A percentile compares a stretch with the other conserved stretches of the same genome.
These are phyloP conservation scores for Euleptes europaea DNA, from an alignment of 2,113 vertebrate species.

Conservation along the genomic window DNA sequence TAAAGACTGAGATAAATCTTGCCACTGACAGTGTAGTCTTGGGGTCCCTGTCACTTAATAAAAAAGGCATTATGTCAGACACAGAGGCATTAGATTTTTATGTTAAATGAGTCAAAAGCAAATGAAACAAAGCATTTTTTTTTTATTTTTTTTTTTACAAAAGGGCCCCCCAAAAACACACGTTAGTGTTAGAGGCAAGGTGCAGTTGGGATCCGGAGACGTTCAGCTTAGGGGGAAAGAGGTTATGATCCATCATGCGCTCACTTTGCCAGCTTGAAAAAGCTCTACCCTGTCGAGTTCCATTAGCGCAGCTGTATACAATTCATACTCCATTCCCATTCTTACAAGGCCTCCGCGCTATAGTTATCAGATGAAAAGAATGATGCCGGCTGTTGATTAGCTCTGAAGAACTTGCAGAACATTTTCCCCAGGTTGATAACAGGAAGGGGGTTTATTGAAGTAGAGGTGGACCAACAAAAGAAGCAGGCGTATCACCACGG, in stretches of 20 bases:
- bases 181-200: constrained; percentile 56
- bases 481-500: constrained; percentile 90
- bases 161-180: constrained; percentile 40
- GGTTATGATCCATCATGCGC: constrained; percentile 63
- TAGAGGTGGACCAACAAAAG: constrained; percentile 82
- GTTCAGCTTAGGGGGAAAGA: constrained; percentile 52
- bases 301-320: constrained; percentile 77
- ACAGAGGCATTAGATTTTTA: no score
- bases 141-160: no score
- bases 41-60: no score
- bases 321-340: constrained; percentile 67
- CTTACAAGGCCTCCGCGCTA: constrained; percentile 67
- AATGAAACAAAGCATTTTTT: constrained; percentile 43
- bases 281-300: constrained; percentile 71
- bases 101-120: constrained; percentile 53
- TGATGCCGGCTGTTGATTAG: constrained; percentile 83
- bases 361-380: constrained; percentile 84
- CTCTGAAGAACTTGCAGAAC: constrained; percentile 84
- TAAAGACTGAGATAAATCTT: no score
- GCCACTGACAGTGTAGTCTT: no score
- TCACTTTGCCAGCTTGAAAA: constrained; percentile 49
- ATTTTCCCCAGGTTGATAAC: constrained; percentile 85
- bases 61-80: no score
- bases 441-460: constrained; percentile 90
- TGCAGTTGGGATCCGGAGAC: constrained; percentile 59